Conservation (phyloP, 2,888 invertebrate genomes). For the Eurytoma adleriae region DNA sequence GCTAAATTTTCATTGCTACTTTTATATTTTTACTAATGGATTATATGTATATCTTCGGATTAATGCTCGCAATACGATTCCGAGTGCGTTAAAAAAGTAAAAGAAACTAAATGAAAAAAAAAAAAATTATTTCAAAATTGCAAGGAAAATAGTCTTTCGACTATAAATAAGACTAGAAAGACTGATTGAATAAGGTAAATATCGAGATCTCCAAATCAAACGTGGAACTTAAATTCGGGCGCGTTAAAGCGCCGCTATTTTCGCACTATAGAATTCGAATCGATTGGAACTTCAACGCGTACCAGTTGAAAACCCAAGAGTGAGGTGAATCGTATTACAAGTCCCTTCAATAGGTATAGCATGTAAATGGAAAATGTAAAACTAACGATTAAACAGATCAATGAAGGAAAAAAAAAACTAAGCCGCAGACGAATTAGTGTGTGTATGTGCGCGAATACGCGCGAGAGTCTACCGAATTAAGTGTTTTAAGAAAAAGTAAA, state of each 20-base stretch:
- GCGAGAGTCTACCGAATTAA: conserved; percentile 51
- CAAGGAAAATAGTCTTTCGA: conserved; percentile 45
- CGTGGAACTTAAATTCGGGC: conserved; percentile 34
- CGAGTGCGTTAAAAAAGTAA: conserved; percentile 29
- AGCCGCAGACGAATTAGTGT: conserved; percentile 29
- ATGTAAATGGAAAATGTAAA: conserved; percentile 34
- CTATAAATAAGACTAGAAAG: conserved; percentile 52
- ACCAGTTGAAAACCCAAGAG: background rate
- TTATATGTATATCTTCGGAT: conserved; percentile 28
- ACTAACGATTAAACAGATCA: conserved; percentile 39
- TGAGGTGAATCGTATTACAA: conserved; percentile 56
- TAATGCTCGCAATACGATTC: conserved; percentile 57
- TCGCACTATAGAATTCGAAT: too few relatives aligned
- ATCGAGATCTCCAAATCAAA: conserved; percentile 45
- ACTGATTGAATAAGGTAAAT: conserved; percentile 50
- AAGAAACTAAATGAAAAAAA: background rate
- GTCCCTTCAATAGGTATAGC: conserved; percentile 35
- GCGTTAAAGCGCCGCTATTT: background rate
- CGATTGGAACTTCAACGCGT: too few relatives aligned
- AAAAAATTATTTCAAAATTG: background rate
- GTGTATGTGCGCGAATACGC: conserved; percentile 29
- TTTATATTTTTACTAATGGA: conserved; percentile 56
- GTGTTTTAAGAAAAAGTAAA: conserved; percentile 57
- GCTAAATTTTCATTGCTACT: conserved; percentile 56
- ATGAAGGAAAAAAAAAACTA: conserved; percentile 22